Evolutionary conservation across 2,888 invertebrate genomes (phyloP).

Genomic region (Chalcosyrphus nemorum): DNA sequence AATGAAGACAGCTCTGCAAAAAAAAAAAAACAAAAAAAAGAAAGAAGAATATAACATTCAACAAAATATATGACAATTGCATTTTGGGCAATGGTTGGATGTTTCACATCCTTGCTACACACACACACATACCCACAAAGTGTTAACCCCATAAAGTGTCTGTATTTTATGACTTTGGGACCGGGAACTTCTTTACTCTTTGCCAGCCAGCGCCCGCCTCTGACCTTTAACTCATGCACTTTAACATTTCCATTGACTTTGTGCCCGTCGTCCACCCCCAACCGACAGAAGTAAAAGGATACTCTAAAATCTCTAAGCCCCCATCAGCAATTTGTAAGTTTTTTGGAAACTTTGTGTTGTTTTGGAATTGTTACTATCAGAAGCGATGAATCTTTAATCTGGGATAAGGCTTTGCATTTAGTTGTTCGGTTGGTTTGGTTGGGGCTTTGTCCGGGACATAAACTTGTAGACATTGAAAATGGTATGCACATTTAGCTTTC

Average conservation of each 20-base stretch:
- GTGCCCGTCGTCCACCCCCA: neutral
- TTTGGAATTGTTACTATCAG: constrained; percentile 52
- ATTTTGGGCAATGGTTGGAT: constrained; percentile 45
- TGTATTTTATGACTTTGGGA: constrained; percentile 66
- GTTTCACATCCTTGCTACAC: constrained; percentile 15
- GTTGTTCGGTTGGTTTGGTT: constrained; percentile 47
- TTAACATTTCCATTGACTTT: constrained; percentile 47
- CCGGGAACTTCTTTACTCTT: constrained; percentile 44
- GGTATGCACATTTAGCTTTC: constrained; percentile 54
- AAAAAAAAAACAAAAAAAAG: neutral
- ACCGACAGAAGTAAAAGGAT: neutral
- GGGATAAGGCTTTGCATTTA: constrained; percentile 52
- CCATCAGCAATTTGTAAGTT: constrained; percentile 69
- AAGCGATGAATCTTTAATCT: constrained; percentile 62
- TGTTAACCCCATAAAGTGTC: constrained; percentile 64
- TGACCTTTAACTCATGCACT: constrained; percentile 55
- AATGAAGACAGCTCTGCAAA: constrained; percentile 88
- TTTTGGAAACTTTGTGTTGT: constrained; percentile 56
- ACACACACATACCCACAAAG: constrained; percentile 39
- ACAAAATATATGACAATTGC: constrained; percentile 68
- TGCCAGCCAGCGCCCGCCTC: constrained; percentile 16
- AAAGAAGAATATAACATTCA: constrained; percentile 34
- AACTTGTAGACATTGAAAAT: constrained; percentile 32
- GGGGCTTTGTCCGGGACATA: constrained; percentile 6
- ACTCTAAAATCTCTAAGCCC: constrained; percentile 48